Base-by-base conservation (phyloP, 2,797 vertebrate species). In the Alcedo atthis region DNA sequence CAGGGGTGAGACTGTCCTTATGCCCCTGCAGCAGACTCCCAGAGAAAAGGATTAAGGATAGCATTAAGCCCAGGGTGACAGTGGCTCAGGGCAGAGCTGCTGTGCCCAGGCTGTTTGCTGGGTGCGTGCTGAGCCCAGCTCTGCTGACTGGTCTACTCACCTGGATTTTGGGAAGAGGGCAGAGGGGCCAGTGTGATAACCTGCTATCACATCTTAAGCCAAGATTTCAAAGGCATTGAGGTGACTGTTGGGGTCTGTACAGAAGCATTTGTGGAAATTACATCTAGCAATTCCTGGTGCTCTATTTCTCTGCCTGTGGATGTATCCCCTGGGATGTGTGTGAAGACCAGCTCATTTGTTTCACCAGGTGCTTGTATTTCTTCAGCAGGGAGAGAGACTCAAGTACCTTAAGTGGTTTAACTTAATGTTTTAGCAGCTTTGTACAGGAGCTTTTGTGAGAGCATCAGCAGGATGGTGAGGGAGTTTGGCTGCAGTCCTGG, bases 261-360 rank as follows among this genome's bases (percentile, higher is more conserved):
- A 55, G 46, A 58, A 63, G 26, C 16, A 42, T 75, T 48, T 46
- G 24, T 24, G 42, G 45, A 74, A 61, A 24, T 79, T 57, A 13
- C 15, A 42, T 57, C 33, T 75, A 6, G 48, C 25, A 48, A 35
- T 70, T 24, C 35, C 9, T 4, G 1, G 14, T 9, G 32, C 48
- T 43, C 40, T 48, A 0, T 73, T 53, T 58, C 33, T 26, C 13
- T 75, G 22, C 22, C 15, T 0, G 0, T 49, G 42, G 43, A 21
- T 1, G 2, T 30, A 21, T 45, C 45, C 11, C 28, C 12, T 4
- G 1, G 61, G 48, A 4, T 55, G 18, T 22, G 42, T 40, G 51
- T 59, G 53, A 40, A 40, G 73, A 20, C 22, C 43, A 58, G 35
- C 2, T 6, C 8, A 2, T 55, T 77, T 25, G 12, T 46, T 69